Evolutionary conservation across 2,113 vertebrate species (phyloP).

Genomic region (Ceyx cyanopectus): DNA sequence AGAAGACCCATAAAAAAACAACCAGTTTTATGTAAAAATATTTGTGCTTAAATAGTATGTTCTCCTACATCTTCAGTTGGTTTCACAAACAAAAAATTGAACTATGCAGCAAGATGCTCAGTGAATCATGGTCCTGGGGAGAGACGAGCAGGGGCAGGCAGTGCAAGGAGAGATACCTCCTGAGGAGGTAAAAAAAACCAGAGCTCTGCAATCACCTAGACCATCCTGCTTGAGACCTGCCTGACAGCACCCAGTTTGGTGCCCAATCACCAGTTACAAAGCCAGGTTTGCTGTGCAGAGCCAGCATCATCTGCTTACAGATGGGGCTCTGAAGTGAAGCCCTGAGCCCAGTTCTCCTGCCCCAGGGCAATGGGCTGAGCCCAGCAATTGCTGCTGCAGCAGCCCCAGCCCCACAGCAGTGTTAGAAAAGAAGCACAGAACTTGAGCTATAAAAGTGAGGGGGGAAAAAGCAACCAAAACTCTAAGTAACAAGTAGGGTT

Average conservation of each 20-base stretch:
- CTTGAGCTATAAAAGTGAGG: not conserved
- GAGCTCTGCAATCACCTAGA: accelerated
- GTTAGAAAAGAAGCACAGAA: accelerated
- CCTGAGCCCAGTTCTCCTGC: not conserved
- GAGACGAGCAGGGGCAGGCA: not conserved
- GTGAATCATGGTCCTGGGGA: accelerated
- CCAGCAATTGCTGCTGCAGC: not conserved
- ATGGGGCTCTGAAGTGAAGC: not conserved
- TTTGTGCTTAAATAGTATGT: accelerated
- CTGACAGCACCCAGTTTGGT: not conserved
- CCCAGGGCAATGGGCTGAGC: not conserved
- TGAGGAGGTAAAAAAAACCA: not conserved
- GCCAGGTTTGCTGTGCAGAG: not conserved
- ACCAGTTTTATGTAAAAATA: accelerated
- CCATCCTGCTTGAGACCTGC: not conserved
- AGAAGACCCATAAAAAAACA: not conserved
- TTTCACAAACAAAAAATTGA: not conserved
- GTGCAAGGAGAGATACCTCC: not conserved
- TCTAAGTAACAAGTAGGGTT: not conserved
- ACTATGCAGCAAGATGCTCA: accelerated
- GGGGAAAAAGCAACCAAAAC: not conserved
- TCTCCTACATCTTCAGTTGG: accelerated
- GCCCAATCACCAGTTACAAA: not conserved
- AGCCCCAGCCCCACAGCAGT: not conserved
- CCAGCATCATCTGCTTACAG: not conserved